phyloP scores from a whole-genome alignment of 2,888 invertebrate genomes.

The Eulithis testata region DNA sequence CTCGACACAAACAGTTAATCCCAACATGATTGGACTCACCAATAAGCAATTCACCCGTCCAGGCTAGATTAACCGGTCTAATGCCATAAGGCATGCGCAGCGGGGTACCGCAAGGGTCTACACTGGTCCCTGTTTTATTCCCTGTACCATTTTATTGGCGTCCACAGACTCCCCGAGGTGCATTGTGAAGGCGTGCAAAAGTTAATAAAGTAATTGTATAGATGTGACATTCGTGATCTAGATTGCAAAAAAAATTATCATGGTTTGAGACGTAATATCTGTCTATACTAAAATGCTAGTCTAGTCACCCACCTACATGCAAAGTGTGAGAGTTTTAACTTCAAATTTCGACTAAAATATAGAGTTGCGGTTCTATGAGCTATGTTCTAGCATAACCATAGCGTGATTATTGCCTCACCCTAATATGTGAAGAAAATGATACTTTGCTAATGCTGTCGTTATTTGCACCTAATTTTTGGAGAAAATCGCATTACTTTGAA shows the following conservation, averaged over 20 bases:
- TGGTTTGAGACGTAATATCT: too few relatives aligned
- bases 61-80: conserved; percentile 40
- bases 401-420: conserved; percentile 29
- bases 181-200: conserved; percentile 27
- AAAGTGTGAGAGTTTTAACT: too few relatives aligned
- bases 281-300: too few relatives aligned
- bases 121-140: conserved; percentile 34
- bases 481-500: conserved; percentile 30
- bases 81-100: conserved; percentile 32
- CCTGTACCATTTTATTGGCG: conserved; percentile 48
- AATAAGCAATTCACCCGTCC: conserved; percentile 31
- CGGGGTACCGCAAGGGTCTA: conserved; percentile 32
- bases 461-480: conserved; percentile 31
- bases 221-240: conserved; percentile 15
- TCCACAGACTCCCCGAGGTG: conserved; percentile 43
- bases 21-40: conserved; percentile 33
- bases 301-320: too few relatives aligned
- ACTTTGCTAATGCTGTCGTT: conserved; percentile 31
- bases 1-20: conserved; percentile 24
- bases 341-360: background rate
- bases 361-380: conserved; percentile 22
- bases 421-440: conserved; percentile 29
- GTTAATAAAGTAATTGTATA: conserved; percentile 10
- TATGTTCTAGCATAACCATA: background rate
- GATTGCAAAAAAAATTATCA: background rate